Evolutionary conservation across 1,140 invertebrate species (phyloP).

Genomic region (Drosophila serrata): DNA sequence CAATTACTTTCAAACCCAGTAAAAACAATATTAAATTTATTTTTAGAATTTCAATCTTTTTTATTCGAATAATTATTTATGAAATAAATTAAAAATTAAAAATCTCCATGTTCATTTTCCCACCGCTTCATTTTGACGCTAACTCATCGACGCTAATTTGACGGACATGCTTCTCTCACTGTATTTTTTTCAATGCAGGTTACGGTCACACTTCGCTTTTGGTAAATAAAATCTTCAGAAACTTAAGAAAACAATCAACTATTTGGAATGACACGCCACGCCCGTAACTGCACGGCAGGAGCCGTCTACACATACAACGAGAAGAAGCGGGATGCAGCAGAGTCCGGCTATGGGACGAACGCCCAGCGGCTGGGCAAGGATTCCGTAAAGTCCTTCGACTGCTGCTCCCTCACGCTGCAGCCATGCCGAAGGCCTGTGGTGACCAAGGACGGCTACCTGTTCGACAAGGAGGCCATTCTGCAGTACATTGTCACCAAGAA

Average conservation of each 20-base stretch:
- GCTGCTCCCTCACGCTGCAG: constrained; percentile 98
- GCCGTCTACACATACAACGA: constrained; percentile 99
- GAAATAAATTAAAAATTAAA: too few relatives aligned
- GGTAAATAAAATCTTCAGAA: constrained; percentile 14
- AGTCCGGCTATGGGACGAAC: constrained; percentile 96
- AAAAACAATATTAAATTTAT: too few relatives aligned
- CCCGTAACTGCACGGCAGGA: constrained; percentile 98
- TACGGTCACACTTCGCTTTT: constrained; percentile 6
- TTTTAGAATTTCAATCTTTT: too few relatives aligned
- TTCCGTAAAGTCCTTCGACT: constrained; percentile 99
- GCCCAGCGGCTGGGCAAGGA: constrained; percentile 93
- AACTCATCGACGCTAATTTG: too few relatives aligned
- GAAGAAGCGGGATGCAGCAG: constrained; percentile 97
- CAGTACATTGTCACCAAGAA: constrained; percentile 99
- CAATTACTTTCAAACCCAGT: too few relatives aligned
- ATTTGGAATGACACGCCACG: constrained; percentile 95
- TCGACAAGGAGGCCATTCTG: constrained; percentile 98
- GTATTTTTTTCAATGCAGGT: neutral
- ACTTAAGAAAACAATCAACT: too few relatives aligned
- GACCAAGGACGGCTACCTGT: constrained; percentile 95
- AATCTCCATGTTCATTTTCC: too few relatives aligned
- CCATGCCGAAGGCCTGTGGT: constrained; percentile 87
- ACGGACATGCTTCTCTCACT: too few relatives aligned
- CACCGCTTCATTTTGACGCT: too few relatives aligned
- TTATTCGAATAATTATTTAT: too few relatives aligned